Percentiles rank a stretch among this genome's conserved stretches.
Conservation (phyloP, 92 coral and sea anemone genomes). For the Heteractis magnifica region DNA sequence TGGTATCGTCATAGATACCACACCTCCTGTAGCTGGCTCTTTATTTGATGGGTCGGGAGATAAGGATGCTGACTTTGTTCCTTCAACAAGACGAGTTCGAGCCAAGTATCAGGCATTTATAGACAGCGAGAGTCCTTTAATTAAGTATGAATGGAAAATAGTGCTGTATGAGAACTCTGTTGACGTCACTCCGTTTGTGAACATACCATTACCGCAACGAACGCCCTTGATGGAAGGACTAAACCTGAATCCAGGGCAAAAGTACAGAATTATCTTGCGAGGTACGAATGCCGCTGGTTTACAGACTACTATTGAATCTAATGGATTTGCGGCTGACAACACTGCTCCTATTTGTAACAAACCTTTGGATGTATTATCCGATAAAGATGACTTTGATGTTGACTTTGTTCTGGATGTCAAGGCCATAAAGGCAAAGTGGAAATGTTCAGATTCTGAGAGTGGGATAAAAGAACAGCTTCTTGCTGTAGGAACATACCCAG, state of each 20-base stretch:
- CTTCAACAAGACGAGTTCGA: conserved; percentile 58
- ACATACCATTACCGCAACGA: conserved; percentile 56
- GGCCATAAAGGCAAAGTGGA: conserved; percentile 60
- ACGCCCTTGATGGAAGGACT: conserved; percentile 68
- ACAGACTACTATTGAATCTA: conserved; percentile 46
- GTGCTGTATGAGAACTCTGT: conserved; percentile 26
- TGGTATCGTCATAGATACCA: conserved; percentile 74
- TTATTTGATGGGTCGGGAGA: conserved; percentile 59
- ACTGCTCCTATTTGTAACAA: conserved; percentile 61
- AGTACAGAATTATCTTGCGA: conserved; percentile 49
- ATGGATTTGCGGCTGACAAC: conserved; percentile 71
- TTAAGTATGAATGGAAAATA: conserved; percentile 66
- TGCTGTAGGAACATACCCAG: conserved; percentile 80
- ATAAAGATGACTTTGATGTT: conserved; percentile 45
- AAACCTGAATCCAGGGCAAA: conserved; percentile 45
- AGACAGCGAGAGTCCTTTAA: conserved; percentile 73
- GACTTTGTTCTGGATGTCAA: conserved; percentile 63
- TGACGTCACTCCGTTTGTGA: conserved; percentile 49
- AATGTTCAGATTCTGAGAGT: conserved; percentile 73
- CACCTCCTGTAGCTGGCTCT: conserved; percentile 63
- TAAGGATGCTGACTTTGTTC: conserved; percentile 45
- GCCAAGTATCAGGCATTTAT: conserved; percentile 56
- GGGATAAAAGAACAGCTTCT: conserved; percentile 52
- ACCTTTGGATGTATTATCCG: conserved; percentile 51
- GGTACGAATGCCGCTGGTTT: conserved; percentile 83